phyloP scores from a whole-genome alignment of 1,140 invertebrate species.

The Tetramorium simillimum region DNA sequence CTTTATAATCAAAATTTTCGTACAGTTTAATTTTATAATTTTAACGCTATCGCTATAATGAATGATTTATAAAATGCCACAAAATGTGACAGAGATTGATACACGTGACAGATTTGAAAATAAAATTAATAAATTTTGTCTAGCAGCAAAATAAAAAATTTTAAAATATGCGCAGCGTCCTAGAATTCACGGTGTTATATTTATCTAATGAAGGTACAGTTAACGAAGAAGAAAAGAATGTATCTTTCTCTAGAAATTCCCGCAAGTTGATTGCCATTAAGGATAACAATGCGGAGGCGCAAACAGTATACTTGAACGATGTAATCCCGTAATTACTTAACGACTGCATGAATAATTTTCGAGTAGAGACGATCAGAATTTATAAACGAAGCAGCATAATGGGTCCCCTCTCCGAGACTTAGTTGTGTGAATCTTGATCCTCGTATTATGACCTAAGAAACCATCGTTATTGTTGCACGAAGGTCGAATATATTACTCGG shows the following conservation, averaged over 20 bases:
- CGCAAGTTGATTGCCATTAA: not conserved
- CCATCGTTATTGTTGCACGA: slow-evolving; percentile 21
- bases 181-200: not conserved
- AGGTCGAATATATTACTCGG: slow-evolving; percentile 49
- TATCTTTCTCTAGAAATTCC: not conserved
- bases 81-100: no score
- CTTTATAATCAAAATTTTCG: not conserved
- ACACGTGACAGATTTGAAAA: not conserved
- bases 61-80: not conserved
- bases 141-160: not conserved
- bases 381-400: not conserved
- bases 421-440: not conserved
- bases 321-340: slow-evolving; percentile 21
- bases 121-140: not conserved
- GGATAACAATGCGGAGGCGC: slow-evolving; percentile 10
- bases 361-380: not conserved
- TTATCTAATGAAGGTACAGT: not conserved
- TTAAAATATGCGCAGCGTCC: not conserved
- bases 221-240: not conserved
- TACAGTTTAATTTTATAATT: not conserved
- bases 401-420: not conserved
- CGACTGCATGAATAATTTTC: slow-evolving; percentile 10
- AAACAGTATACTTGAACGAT: not conserved
- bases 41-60: not conserved
- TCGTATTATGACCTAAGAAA: slow-evolving; percentile 28